Evolutionary conservation across 2,888 invertebrate species (phyloP).

Genomic region (Acanthacorydalis orientalis): DNA sequence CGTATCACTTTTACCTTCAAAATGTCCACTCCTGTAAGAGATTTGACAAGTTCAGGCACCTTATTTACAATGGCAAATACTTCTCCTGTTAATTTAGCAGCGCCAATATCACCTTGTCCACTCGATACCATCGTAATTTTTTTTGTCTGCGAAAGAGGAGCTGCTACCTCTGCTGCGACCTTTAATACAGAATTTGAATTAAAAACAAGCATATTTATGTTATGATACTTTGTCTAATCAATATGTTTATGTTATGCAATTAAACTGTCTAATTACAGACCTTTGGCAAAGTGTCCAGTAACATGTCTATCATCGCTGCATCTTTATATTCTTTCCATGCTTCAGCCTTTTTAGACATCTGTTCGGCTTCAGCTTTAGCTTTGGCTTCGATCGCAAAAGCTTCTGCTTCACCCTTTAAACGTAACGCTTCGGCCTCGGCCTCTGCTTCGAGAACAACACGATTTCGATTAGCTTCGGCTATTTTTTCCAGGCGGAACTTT

Average conservation of each 20-base stretch:
- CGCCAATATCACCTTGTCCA: slow-evolving; percentile 81
- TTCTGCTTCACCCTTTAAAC: slow-evolving; percentile 74
- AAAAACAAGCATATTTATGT: background rate
- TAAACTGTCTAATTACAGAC: slow-evolving; percentile 39
- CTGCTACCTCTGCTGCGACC: slow-evolving; percentile 94
- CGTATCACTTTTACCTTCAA: slow-evolving; percentile 36
- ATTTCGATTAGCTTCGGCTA: slow-evolving; percentile 84
- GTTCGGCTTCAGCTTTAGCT: slow-evolving; percentile 90
- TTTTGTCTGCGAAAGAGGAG: slow-evolving; percentile 84
- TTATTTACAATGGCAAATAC: slow-evolving; percentile 83
- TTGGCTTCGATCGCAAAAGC: slow-evolving; percentile 89
- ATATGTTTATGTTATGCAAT: background rate
- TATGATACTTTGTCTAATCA: background rate
- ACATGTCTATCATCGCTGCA: slow-evolving; percentile 93
- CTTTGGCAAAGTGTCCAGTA: slow-evolving; percentile 87
- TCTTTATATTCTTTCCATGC: slow-evolving; percentile 94
- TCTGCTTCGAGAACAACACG: slow-evolving; percentile 87
- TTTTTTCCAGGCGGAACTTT: slow-evolving; percentile 73
- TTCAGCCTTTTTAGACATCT: slow-evolving; percentile 93
- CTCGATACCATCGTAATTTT: slow-evolving; percentile 95
- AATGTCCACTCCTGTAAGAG: slow-evolving; percentile 87
- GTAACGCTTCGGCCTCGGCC: slow-evolving; percentile 81
- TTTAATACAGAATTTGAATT: slow-evolving; percentile 20
- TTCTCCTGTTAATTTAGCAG: slow-evolving; percentile 86
- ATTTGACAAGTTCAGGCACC: slow-evolving; percentile 82